Evolutionary conservation across 1,140 invertebrate genomes (phyloP).

Genomic region (Drosophila insularis): DNA sequence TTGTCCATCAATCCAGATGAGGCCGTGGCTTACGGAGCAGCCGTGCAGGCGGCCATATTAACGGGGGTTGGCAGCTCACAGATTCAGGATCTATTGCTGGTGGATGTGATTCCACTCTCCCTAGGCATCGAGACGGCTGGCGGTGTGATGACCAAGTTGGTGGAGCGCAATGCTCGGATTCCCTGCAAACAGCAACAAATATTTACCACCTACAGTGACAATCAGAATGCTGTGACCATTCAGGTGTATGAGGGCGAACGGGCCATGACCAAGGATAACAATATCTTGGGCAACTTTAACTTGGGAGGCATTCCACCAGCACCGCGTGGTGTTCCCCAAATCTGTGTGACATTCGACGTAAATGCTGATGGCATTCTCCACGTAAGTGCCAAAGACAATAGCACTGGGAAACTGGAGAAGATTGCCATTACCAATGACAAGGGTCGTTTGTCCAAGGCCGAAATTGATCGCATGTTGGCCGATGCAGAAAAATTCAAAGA

Average conservation of each 20-base stretch:
- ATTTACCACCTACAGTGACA: constrained; percentile 87
- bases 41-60: constrained; percentile 90
- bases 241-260: constrained; percentile 89
- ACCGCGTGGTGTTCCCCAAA: constrained; percentile 85
- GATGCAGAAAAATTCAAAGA: constrained; percentile 89
- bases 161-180: constrained; percentile 88
- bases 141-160: constrained; percentile 86
- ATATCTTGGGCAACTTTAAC: constrained; percentile 91
- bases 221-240: constrained; percentile 90
- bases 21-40: constrained; percentile 88
- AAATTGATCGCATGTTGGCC: constrained; percentile 96
- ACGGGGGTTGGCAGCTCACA: constrained; percentile 87
- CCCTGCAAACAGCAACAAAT: constrained; percentile 87
- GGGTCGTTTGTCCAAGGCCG: constrained; percentile 93
- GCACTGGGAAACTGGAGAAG: constrained; percentile 89
- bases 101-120: constrained; percentile 89
- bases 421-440: constrained; percentile 97
- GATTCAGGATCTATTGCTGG: constrained; percentile 89
- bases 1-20: constrained; percentile 92
- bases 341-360: constrained; percentile 89
- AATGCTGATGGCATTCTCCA: constrained; percentile 92
- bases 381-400: constrained; percentile 90
- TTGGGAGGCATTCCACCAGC: constrained; percentile 89
- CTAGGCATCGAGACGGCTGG: constrained; percentile 88
- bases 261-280: constrained; percentile 91